These are phyloP conservation scores for Heteromormyrus szaboi DNA, from an alignment of 2,797 vertebrate genomes.

Conservation along the genomic window DNA sequence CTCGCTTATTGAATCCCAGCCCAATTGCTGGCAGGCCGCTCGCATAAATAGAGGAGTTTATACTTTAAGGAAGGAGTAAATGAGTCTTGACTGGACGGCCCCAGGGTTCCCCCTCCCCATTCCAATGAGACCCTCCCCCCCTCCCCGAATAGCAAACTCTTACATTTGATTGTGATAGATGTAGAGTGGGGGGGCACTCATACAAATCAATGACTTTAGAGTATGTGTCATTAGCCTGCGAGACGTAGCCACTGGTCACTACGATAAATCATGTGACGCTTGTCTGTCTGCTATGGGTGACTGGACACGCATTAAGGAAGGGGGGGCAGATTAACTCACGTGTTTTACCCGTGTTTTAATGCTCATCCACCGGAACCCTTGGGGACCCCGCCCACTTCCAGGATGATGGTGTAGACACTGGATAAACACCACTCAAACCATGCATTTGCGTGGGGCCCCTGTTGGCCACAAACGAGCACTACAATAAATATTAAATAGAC, in stretches of 20 bases:
- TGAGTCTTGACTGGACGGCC: conserved; percentile 80
- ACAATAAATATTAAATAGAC: not conserved
- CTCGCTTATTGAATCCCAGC: conserved; percentile 62
- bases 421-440: not conserved
- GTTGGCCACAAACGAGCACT: not conserved
- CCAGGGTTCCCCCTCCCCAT: conserved; percentile 60
- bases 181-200: conserved; percentile 98
- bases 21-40: conserved; percentile 68
- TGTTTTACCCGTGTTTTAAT: conserved; percentile 52
- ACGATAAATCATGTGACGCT: conserved; percentile 99
- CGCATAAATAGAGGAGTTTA: conserved; percentile 74
- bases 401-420: not conserved
- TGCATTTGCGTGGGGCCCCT: not conserved
- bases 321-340: conserved; percentile 78
- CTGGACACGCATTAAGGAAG: conserved; percentile 73
- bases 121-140: conserved; percentile 67
- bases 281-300: conserved; percentile 81
- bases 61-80: conserved; percentile 86
- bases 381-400: not conserved
- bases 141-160: conserved; percentile 86
- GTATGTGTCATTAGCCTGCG: conserved; percentile 99
- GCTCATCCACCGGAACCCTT: conserved; percentile 63
- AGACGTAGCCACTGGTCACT: conserved; percentile 97
- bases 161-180: conserved; percentile 99
- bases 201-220: conserved; percentile 99